phyloP scores from a whole-genome alignment of 2,888 invertebrate species.

The Clusia tigrina region DNA sequence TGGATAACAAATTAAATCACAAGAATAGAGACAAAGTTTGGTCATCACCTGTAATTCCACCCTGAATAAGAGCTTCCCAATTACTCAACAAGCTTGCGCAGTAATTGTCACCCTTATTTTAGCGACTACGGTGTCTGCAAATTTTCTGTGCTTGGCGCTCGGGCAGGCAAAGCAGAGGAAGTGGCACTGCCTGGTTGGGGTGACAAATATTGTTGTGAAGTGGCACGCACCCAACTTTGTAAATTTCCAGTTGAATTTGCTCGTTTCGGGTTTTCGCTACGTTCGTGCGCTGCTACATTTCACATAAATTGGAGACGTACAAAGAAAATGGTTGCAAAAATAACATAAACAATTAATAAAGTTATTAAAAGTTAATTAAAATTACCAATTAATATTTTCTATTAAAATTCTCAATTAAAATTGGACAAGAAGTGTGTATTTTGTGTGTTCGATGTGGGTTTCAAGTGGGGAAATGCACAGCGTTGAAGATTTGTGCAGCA shows the following conservation, averaged over 20 bases:
- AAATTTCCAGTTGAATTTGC: constrained; percentile 1
- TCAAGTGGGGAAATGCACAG: constrained; percentile 1
- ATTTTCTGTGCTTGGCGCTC: neutral
- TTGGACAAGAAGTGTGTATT: neutral
- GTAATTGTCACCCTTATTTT: neutral
- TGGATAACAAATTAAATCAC: too few relatives aligned
- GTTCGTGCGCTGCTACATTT: neutral
- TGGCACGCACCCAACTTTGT: neutral
- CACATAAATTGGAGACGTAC: too few relatives aligned
- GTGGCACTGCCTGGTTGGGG: neutral
- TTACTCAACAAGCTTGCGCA: neutral
- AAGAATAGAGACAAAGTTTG: too few relatives aligned
- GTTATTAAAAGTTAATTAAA: neutral
- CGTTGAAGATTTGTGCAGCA: constrained; percentile 11
- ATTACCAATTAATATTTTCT: too few relatives aligned
- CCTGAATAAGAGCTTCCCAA: too few relatives aligned
- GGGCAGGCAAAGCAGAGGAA: neutral
- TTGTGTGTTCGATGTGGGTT: neutral
- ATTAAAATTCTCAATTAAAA: neutral
- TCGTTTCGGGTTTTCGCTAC: neutral
- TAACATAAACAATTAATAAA: neutral
- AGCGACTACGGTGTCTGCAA: neutral
- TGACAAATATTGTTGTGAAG: constrained; percentile 2
- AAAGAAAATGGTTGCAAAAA: neutral
- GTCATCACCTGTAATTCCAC: too few relatives aligned